A percentile compares a stretch with the other conserved stretches of the same genome.
Conservation (phyloP, 2,113 vertebrate genomes). For the Pteruthius melanotis region DNA sequence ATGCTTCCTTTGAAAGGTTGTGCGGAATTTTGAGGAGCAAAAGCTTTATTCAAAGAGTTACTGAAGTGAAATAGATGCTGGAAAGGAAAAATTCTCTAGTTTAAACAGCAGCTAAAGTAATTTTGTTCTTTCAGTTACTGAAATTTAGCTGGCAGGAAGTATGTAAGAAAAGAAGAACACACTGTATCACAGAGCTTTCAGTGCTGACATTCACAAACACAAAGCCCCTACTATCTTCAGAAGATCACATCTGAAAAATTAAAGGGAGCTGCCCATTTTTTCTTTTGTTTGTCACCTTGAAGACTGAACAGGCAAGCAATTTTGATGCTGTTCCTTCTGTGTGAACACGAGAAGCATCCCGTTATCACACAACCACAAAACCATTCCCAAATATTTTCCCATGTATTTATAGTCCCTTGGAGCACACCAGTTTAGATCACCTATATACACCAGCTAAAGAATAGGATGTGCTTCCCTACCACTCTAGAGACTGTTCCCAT, state of each 20-base stretch:
- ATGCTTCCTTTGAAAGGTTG: neutral
- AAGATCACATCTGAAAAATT: neutral
- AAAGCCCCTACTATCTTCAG: neutral
- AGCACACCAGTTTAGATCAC: neutral
- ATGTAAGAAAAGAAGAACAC: neutral
- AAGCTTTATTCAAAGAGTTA: neutral
- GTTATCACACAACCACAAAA: neutral
- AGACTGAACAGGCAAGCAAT: neutral
- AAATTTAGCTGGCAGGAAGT: neutral
- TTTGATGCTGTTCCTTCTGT: neutral
- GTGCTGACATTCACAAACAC: neutral
- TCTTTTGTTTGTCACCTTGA: neutral
- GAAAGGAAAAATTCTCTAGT: neutral
- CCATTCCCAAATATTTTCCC: neutral
- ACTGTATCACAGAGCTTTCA: neutral
- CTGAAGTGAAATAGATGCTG: neutral
- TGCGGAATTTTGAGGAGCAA: neutral
- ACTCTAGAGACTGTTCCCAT: neutral
- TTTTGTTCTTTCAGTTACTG: neutral
- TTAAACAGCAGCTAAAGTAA: neutral
- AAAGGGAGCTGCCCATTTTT: neutral
- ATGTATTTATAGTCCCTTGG: fast-evolving
- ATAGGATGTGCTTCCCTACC: neutral
- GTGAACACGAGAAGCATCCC: neutral
- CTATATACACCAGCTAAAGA: neutral